Evolutionary conservation across 2,113 vertebrate genomes (phyloP), one percentile per base, ranked within the genome.

Genomic region (Ancistrus triradiatus): DNA sequence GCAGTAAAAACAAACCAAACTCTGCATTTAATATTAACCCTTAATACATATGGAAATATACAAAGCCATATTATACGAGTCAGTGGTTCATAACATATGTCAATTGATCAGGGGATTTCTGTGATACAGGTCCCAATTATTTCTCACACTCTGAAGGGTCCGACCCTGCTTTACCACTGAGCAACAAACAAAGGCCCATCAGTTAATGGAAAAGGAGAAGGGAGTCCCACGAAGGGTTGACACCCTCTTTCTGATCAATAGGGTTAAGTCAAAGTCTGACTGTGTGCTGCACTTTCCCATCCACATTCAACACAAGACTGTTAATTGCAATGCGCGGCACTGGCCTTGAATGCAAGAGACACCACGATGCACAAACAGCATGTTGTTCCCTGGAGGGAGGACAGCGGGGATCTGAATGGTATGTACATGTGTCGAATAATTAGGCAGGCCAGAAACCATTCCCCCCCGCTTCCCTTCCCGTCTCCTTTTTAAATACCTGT

Each of bases 241-340:
- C 63, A 72, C 70, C 63, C 58, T 58, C 63, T 56, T 44, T 66
- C 64, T 46, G 70, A 72, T 72, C 70, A 67, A 72, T 67, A 68
- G 76, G 56, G 68, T 62, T 59, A 58, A 31, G 70, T 50, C 66
- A 60, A 51, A 38, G 18, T 56, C 40, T 52, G 76, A 71, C 66
- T 59, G 70, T 69, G 74, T 62, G 84, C 81, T 83, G 82, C 85
- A 80, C 82, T 72, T 79, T 74, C 76, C 83, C 80, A 86, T 86
- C 84, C 80, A 81, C 82, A 88, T 86, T 87, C 84, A 87, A 85
- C 84, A 81, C 80, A 46, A 71, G 81, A 85, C 86, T 89, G 87
- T 89, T 86, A 80, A 80, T 67, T 69, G 59, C 63, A 70, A 81
- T 81, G 77, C 75, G 76, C 73, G 77, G 80, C 69, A 77, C 80